Base-by-base conservation (phyloP, 2,888 invertebrate species). In the Crematogaster levior region DNA sequence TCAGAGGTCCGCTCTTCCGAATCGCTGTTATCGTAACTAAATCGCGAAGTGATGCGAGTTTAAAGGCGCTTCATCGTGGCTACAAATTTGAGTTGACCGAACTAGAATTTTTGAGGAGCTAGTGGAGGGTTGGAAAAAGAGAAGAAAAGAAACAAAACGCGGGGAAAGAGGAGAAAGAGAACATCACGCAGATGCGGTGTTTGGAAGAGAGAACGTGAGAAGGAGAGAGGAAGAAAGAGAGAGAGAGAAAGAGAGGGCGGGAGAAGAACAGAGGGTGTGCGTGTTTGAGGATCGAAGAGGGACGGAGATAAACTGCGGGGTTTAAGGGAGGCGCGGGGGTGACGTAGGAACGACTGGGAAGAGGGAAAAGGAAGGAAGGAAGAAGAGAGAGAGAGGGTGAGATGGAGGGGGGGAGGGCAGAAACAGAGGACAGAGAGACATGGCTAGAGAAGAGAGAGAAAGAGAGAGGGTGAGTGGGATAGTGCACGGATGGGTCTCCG, bases 401-500 rank as follows among this genome's bases (percentile, higher is more conserved):
- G 27, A 51, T 15, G 61, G 75, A 63, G 61, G 24, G 77, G 77
- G 90, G 86, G 86, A 51, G 63, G 70, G n/a, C 60, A 77, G 70
- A 73, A 90, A 86, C n/a, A n/a, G n/a, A n/a, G n/a, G 88, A 77
- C 70, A 77, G 89, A 87, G 12, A 48, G 37, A 77, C 24, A 46
- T 24, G 27, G 61, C 43, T 58, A 58, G 63, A 46, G 81, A 60
- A 21, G 70, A 18, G 61, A 34, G 72, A 34, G 81, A 46, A 82
- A 48, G 80, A 60, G 74, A 58, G 75, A 66, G 81, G 65, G 82
- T 66, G 83, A 83, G 84, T 82, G 83, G 72, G 84, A 80, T 80
- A 77, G 91, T 90, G 90, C 91, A 91, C 91, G 92, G 91, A 92
- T 90, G 91, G 93, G 92, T 93, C 93, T 91, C 90, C 81, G 86